These are phyloP conservation scores for Dasysyrphus tricinctus DNA, from an alignment of 2,888 invertebrate species.

Conservation along the genomic window DNA sequence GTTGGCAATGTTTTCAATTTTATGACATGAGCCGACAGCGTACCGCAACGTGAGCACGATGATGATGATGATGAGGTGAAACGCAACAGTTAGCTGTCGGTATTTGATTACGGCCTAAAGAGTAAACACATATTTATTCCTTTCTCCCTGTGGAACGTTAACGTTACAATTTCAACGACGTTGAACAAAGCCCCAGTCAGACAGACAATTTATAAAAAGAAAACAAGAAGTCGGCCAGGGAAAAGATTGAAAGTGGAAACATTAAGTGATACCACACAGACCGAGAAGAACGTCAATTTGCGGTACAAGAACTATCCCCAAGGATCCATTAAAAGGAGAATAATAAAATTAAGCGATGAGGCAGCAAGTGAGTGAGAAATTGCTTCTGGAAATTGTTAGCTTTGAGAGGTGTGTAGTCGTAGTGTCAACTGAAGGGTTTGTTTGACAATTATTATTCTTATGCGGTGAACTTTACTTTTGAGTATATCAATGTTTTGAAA, in stretches of 20 bases:
- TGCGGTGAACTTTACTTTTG: neutral
- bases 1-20: slow-evolving; percentile 20
- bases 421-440: slow-evolving; percentile 31
- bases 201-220: slow-evolving; percentile 45
- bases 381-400: slow-evolving; percentile 11
- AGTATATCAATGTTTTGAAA: neutral
- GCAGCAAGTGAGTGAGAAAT: neutral
- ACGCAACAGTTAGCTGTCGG: slow-evolving; percentile 40
- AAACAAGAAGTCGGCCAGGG: slow-evolving; percentile 5
- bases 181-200: slow-evolving; percentile 63
- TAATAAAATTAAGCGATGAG: slow-evolving; percentile 61
- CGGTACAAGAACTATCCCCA: slow-evolving; percentile 55
- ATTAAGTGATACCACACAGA: slow-evolving; percentile 62
- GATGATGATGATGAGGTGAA: slow-evolving; percentile 40
- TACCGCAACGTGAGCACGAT: slow-evolving; percentile 24
- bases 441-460: slow-evolving; percentile 38
- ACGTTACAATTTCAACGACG: slow-evolving; percentile 17
- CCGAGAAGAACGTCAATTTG: slow-evolving; percentile 70
- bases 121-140: slow-evolving; percentile 16
- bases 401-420: neutral
- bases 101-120: slow-evolving; percentile 52
- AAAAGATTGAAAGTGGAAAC: slow-evolving; percentile 61
- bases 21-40: slow-evolving; percentile 23
- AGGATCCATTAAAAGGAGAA: slow-evolving; percentile 65
- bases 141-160: slow-evolving; percentile 19